phyloP scores from a whole-genome alignment of 2,113 vertebrate genomes.

The Machaerirhynchus nigripectus region DNA sequence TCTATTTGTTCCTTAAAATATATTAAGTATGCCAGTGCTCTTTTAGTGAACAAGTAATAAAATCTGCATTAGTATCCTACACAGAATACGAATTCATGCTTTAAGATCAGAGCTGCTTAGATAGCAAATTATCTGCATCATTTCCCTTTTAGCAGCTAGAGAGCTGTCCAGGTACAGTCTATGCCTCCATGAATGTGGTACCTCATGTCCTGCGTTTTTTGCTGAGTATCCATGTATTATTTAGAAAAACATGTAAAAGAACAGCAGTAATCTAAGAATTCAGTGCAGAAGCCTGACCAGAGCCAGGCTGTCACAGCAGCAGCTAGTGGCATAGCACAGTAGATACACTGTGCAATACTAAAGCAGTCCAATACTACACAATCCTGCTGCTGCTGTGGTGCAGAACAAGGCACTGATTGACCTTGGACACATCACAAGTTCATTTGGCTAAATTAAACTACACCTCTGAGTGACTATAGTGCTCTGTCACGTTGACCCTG shows the following conservation, averaged over 20 bases:
- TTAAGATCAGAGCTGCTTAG: constrained; percentile 58
- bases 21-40: neutral
- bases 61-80: constrained; percentile 44
- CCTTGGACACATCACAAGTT: neutral
- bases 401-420: neutral
- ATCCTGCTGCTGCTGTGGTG: neutral
- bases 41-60: constrained; percentile 53
- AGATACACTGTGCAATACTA: neutral
- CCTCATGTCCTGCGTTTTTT: constrained; percentile 8
- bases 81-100: constrained; percentile 44
- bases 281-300: neutral
- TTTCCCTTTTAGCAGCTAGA: constrained; percentile 51
- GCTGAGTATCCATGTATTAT: constrained; percentile 14
- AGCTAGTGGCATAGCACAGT: neutral
- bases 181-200: neutral
- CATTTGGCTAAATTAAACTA: neutral
- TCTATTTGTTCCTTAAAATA: constrained; percentile 50
- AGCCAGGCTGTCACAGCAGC: constrained; percentile 7
- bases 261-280: neutral
- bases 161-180: constrained; percentile 51
- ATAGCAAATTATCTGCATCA: constrained; percentile 65
- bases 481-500: neutral
- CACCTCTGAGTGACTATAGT: neutral
- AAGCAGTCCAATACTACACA: neutral
- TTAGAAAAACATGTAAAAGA: neutral